Percentiles rank a stretch among this genome's conserved stretches.
phyloP scores from a whole-genome alignment of 2,888 invertebrate genomes.

The Terebella lapidaria region DNA sequence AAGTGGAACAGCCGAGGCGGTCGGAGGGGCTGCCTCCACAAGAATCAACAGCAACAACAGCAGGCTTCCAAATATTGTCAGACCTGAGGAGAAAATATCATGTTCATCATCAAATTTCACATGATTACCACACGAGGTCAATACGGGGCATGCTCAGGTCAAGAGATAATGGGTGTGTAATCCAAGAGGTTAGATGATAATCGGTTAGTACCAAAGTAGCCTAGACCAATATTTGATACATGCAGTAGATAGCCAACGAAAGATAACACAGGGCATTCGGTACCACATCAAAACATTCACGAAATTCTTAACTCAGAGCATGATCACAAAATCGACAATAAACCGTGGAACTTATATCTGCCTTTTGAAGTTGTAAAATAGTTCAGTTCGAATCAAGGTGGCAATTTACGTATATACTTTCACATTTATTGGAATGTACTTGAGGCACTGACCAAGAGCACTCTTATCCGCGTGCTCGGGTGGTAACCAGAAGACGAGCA shows the following conservation, averaged over 20 bases:
- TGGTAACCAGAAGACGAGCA: slow-evolving; percentile 21
- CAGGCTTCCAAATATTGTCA: slow-evolving; percentile 21
- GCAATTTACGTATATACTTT: too few relatives aligned
- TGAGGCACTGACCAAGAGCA: slow-evolving; percentile 14
- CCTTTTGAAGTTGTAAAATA: too few relatives aligned
- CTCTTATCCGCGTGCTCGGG: slow-evolving; percentile 20
- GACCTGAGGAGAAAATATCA: slow-evolving; percentile 9
- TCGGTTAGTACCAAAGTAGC: too few relatives aligned
- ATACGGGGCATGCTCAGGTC: too few relatives aligned
- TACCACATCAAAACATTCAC: too few relatives aligned
- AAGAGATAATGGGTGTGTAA: too few relatives aligned
- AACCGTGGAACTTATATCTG: neutral
- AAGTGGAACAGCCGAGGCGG: slow-evolving; percentile 20
- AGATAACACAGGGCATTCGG: too few relatives aligned
- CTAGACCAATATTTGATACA: too few relatives aligned
- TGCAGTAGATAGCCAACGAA: neutral
- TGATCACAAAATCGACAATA: neutral
- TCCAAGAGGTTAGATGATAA: too few relatives aligned
- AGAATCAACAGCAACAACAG: slow-evolving; percentile 18
- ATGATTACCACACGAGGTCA: neutral
- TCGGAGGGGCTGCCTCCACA: slow-evolving; percentile 22
- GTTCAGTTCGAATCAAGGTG: too few relatives aligned
- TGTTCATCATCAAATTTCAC: neutral
- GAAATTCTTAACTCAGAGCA: too few relatives aligned
- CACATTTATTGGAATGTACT: too few relatives aligned